Base-by-base conservation (phyloP, 2,888 invertebrate genomes). In the Acronicta leporina region DNA sequence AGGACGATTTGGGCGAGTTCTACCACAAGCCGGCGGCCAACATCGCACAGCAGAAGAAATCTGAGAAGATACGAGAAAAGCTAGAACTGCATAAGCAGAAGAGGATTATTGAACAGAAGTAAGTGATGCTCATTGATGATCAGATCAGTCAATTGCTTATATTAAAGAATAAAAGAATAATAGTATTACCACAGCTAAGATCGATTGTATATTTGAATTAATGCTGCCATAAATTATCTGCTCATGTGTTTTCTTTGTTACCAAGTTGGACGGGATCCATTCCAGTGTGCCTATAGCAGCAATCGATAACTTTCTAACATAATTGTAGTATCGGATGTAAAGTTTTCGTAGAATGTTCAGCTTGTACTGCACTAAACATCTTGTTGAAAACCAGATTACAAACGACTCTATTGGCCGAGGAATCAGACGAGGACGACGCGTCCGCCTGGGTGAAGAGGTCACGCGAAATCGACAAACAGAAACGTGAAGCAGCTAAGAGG, bases 1-100 rank as follows among this genome's bases (percentile, higher is more conserved):
- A 93, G 59, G 95, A 95, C 63, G 95, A 95, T 77, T 88, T 95
- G 88, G 97, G 98, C 52, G 98, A 98, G 84, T 98, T 98, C 92
- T 96, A 98, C 83, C 98, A 98, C 88, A 97, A 97, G 89, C 98
- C 98, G 16, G 97, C 97, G 30, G 95, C 95, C 67, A 97, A 97
- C 90, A 92, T 97, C 52, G 94, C 96, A 11, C 95, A 97, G 30
- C 97, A 97, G 82, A 95, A 96, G 63, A 95, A 96, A 80, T 96
- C 96, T 0, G 98, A 98, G 71, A 98, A 98, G 87, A 87, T 99
- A 5, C 96, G 97, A 14, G 97, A 97, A 68, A 97, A 96, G 83
- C 90, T 99, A 5, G 95, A 96, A 44, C 96, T 96, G 70, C 96
- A 96, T 25, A 97, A 96, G 81, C 97, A 98, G 83, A 98, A 97